These are phyloP conservation scores for Perizoma flavofasciatum DNA, from an alignment of 2,888 invertebrate species.

Conservation along the genomic window DNA sequence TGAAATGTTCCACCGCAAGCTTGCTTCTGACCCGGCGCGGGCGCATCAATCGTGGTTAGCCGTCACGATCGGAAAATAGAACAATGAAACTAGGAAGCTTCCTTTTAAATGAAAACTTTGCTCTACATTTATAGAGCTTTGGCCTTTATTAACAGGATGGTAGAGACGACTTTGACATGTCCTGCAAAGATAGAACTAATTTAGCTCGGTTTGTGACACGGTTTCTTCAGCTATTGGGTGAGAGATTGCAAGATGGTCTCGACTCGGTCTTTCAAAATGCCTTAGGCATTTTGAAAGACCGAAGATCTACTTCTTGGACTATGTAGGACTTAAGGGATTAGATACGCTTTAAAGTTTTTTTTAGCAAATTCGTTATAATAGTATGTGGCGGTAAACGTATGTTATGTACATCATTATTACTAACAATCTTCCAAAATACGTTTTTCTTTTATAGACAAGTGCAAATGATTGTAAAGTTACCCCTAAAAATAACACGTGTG, in stretches of 20 bases:
- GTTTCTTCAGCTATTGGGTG: slow-evolving; percentile 46
- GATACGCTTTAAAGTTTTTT: too few relatives aligned
- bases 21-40: slow-evolving; percentile 42
- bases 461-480: too few relatives aligned
- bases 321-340: too few relatives aligned
- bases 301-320: too few relatives aligned
- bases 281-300: slow-evolving; percentile 17
- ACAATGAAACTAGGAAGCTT: slow-evolving; percentile 62
- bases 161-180: slow-evolving; percentile 27
- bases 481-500: too few relatives aligned
- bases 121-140: slow-evolving; percentile 20
- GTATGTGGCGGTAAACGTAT: too few relatives aligned
- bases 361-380: too few relatives aligned
- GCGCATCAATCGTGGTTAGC: slow-evolving; percentile 53
- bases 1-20: slow-evolving; percentile 42
- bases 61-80: slow-evolving; percentile 56
- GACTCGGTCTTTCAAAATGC: too few relatives aligned
- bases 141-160: slow-evolving; percentile 12
- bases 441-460: too few relatives aligned
- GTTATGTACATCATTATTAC: too few relatives aligned
- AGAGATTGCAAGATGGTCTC: slow-evolving; percentile 44
- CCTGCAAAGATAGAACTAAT: slow-evolving; percentile 44
- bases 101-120: slow-evolving; percentile 28
- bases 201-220: slow-evolving; percentile 43
- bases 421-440: too few relatives aligned